These are phyloP conservation scores for Herpetotheres cachinnans DNA, from an alignment of 2,113 vertebrate genomes.

Conservation along the genomic window DNA sequence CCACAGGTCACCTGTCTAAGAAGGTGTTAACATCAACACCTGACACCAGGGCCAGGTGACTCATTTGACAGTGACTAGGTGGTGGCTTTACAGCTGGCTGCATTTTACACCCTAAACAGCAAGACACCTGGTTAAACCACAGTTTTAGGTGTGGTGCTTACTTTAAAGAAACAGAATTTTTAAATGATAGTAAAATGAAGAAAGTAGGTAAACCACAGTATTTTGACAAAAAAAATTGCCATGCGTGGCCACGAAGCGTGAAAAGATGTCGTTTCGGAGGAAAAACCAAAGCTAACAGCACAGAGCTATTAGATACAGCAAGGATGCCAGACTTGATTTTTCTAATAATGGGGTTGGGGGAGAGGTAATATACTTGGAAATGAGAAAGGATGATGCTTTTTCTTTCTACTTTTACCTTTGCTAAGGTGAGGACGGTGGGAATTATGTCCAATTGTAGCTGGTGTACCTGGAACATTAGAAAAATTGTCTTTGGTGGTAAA, in stretches of 20 bases:
- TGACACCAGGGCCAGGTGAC: neutral
- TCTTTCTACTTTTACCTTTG: neutral
- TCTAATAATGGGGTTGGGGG: neutral
- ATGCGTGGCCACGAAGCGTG: neutral
- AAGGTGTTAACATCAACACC: neutral
- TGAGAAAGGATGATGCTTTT: neutral
- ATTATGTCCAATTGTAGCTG: neutral
- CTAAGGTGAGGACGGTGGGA: neutral
- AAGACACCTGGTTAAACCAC: neutral
- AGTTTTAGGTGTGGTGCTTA: neutral
- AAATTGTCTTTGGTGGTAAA: neutral
- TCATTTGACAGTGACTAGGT: accelerated
- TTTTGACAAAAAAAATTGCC: neutral
- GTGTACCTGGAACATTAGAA: neutral
- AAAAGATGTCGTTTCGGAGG: neutral
- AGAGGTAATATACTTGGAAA: neutral
- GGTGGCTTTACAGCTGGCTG: neutral
- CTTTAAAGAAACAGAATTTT: neutral
- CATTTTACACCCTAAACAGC: neutral
- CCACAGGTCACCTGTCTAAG: neutral
- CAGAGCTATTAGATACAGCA: neutral
- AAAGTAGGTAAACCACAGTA: neutral
- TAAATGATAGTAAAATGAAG: neutral
- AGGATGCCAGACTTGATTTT: neutral
- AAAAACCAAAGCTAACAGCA: neutral